These are phyloP conservation scores for Dryobota labecula DNA, from an alignment of 2,888 invertebrate genomes.

Conservation along the genomic window DNA sequence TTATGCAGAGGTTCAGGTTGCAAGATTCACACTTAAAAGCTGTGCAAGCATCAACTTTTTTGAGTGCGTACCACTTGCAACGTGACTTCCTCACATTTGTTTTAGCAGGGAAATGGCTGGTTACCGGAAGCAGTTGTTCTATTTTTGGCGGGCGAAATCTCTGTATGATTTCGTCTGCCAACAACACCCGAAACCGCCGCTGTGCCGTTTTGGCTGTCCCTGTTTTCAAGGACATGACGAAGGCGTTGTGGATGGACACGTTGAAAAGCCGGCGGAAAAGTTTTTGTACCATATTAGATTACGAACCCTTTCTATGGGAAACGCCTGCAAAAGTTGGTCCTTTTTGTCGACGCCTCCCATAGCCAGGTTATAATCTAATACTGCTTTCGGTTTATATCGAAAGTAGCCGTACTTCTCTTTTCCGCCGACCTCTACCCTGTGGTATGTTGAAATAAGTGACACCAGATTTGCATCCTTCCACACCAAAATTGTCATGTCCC, in stretches of 20 bases:
- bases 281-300: slow-evolving; percentile 3
- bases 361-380: neutral
- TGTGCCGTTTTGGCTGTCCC: neutral
- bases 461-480: slow-evolving; percentile 13
- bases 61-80: slow-evolving; percentile 10
- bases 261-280: slow-evolving; percentile 10
- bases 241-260: slow-evolving; percentile 11
- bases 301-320: slow-evolving; percentile 4
- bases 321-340: too few relatives aligned
- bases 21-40: neutral
- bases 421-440: neutral
- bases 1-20: slow-evolving; percentile 11
- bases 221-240: neutral
- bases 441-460: neutral
- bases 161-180: slow-evolving; percentile 12
- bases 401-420: neutral
- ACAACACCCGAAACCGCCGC: slow-evolving; percentile 1
- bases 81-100: neutral
- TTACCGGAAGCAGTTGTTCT: too few relatives aligned
- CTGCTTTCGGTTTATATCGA: neutral
- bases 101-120: neutral
- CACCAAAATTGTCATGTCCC: neutral
- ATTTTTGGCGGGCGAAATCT: neutral
- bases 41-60: neutral
- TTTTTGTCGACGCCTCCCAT: slow-evolving; percentile 16